Conservation (phyloP, 2,113 vertebrate genomes). For the Columba livia region DNA sequence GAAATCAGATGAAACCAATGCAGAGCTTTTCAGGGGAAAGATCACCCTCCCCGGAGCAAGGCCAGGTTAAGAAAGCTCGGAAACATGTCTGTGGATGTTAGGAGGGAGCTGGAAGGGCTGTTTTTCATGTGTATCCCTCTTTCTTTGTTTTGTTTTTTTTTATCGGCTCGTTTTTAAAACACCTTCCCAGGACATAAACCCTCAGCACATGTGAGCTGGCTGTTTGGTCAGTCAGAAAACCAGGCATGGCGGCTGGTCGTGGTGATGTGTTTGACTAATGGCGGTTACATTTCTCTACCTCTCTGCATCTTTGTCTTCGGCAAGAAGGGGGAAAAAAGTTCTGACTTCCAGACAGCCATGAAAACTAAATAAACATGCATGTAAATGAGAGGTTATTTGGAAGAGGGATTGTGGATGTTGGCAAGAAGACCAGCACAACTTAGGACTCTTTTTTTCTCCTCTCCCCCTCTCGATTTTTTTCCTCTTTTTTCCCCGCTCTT, state of each 20-base stretch:
- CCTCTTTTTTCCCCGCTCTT: not conserved
- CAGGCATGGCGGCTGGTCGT: not conserved
- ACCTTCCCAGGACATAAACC: not conserved
- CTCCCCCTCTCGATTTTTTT: not conserved
- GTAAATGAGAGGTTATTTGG: constrained; percentile 76
- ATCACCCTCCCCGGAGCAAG: not conserved
- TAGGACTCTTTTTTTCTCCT: constrained; percentile 13
- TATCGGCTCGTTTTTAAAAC: not conserved
- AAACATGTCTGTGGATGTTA: not conserved
- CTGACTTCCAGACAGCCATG: constrained; percentile 72
- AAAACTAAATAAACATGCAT: constrained; percentile 77
- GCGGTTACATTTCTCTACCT: constrained; percentile 13
- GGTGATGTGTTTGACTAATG: not conserved
- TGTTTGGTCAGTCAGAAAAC: not conserved
- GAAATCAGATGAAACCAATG: not conserved
- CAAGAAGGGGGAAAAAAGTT: not conserved
- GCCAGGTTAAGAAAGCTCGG: not conserved
- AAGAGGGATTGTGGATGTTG: constrained; percentile 69
- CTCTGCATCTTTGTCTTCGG: constrained; percentile 60
- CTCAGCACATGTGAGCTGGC: not conserved
- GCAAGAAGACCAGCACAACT: constrained; percentile 67
- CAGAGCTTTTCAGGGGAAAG: not conserved
- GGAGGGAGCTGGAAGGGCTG: not conserved
- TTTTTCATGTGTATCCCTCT: not conserved
- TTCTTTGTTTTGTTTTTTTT: not conserved